phyloP scores from a whole-genome alignment of 1,140 invertebrate species.

The Musca domestica region DNA sequence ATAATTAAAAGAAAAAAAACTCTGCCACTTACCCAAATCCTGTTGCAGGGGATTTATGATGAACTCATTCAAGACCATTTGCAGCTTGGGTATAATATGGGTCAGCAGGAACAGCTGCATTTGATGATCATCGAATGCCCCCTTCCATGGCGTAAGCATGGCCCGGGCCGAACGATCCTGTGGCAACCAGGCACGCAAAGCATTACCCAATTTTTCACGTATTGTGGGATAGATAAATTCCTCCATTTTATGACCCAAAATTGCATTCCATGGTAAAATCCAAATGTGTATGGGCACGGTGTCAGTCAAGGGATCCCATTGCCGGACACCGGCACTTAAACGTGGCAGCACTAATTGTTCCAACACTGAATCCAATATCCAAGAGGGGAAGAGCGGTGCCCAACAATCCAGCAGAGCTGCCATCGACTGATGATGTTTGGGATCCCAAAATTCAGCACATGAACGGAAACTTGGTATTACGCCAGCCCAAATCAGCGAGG shows the following conservation, averaged over 20 bases:
- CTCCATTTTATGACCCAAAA: constrained; percentile 63
- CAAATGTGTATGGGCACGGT: constrained; percentile 92
- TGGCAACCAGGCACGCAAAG: constrained; percentile 88
- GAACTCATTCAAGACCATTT: constrained; percentile 68
- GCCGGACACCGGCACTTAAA: constrained; percentile 75
- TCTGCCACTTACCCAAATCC: constrained; percentile 61
- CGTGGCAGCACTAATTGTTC: constrained; percentile 80
- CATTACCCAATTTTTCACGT: constrained; percentile 84
- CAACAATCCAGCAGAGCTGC: constrained; percentile 79
- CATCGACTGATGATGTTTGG: constrained; percentile 71
- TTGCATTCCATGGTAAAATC: constrained; percentile 86
- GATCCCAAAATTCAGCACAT: constrained; percentile 64
- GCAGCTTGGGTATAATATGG: constrained; percentile 89
- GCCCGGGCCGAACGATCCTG: constrained; percentile 86
- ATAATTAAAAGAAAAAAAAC: neutral
- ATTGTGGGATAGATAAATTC: constrained; percentile 87
- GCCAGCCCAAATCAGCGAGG: constrained; percentile 82
- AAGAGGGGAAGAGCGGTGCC: constrained; percentile 74
- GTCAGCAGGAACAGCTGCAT: constrained; percentile 84
- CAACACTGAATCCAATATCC: constrained; percentile 80
- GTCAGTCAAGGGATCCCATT: constrained; percentile 94
- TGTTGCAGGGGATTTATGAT: constrained; percentile 86
- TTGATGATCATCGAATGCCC: constrained; percentile 77
- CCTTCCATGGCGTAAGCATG: constrained; percentile 91
- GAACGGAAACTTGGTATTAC: constrained; percentile 73